Evolutionary conservation across 2,797 vertebrate genomes (phyloP).

Genomic region (Bovichtus diacanthus): DNA sequence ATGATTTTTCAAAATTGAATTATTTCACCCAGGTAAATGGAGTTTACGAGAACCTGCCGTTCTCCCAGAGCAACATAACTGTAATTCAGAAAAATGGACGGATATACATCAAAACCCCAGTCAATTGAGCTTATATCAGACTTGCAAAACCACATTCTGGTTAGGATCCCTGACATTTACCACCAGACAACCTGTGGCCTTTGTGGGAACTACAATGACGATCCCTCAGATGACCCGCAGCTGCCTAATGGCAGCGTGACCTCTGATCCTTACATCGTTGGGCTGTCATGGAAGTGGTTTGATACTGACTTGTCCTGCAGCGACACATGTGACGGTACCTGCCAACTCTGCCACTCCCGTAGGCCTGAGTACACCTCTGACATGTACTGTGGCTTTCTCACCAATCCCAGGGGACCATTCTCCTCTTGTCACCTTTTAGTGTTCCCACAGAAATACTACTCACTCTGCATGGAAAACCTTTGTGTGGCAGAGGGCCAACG

Average conservation of each 20-base stretch:
- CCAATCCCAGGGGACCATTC: slow-evolving; percentile 39
- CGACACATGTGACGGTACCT: slow-evolving; percentile 12
- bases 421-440: slow-evolving; percentile 34
- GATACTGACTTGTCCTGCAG: slow-evolving; percentile 35
- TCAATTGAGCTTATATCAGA: slow-evolving; percentile 43
- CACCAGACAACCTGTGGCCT: slow-evolving; percentile 34
- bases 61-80: slow-evolving; percentile 41
- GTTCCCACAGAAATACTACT: slow-evolving; percentile 31
- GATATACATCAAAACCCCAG: slow-evolving; percentile 8
- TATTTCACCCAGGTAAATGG: slow-evolving; percentile 64
- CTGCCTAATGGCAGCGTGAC: slow-evolving; percentile 21
- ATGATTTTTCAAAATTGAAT: slow-evolving; percentile 11
- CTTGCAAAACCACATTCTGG: slow-evolving; percentile 20
- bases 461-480: slow-evolving; percentile 49
- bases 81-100: slow-evolving; percentile 38
- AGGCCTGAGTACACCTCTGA: slow-evolving; percentile 21
- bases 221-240: slow-evolving; percentile 47
- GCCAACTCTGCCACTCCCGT: slow-evolving; percentile 14
- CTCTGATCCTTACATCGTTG: slow-evolving; percentile 28
- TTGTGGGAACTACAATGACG: slow-evolving; percentile 49
- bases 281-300: slow-evolving; percentile 21
- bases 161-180: slow-evolving; percentile 36
- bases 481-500: slow-evolving; percentile 9
- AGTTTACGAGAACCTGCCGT: slow-evolving; percentile 53
- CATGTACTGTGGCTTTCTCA: slow-evolving; percentile 58